Evolutionary conservation across 2,113 vertebrate species (phyloP), one percentile per base, ranked within the genome.

Genomic region (Thamnaconus septentrionalis): DNA sequence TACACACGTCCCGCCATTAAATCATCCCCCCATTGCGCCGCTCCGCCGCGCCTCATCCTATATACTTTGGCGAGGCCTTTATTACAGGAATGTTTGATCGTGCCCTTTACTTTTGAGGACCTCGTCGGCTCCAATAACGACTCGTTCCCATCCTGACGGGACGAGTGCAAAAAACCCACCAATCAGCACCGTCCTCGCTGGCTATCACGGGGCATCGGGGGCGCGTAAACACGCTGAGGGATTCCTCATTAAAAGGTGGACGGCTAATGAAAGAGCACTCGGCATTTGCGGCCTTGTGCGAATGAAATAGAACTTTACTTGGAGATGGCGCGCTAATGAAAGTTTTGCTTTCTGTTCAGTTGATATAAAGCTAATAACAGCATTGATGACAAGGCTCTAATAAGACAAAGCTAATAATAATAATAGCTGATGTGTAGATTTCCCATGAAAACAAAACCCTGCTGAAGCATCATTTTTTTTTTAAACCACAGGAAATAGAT

Each of bases 191-290:
- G 74, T 69, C 69, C 69, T 73, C 12, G 45, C 47, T 8, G 48
- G 59, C 45, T n/a, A 76, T 85, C 66, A 61, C 11, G n/a, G 61
- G 60, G 73, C 58, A 81, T 80, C 75, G 58, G 56, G 73, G 73
- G 53, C 70, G 61, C 53, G 80, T 84, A 85, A 88, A 84, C 82
- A 82, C 39, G 52, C 73, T 68, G 59, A 73, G 69, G 78, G 73
- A 82, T 80, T 78, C 60, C 82, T 89, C 18, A 76, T 80, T 91
- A 88, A 88, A 83, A 80, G 71, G 73, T 43, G 41, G 46, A 31
- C 57, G 44, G 73, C 78, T 83, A 84, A 88, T 81, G 73, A 88
- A 87, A 85, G 56, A 51, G 41, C 80, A 75, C 69, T 72, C 18
- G 68, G 70, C 72, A 61, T 73, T 86, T 79, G 79, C 83, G 80